phyloP scores from a whole-genome alignment of 2,888 invertebrate species.

The Morpho deidamia region DNA sequence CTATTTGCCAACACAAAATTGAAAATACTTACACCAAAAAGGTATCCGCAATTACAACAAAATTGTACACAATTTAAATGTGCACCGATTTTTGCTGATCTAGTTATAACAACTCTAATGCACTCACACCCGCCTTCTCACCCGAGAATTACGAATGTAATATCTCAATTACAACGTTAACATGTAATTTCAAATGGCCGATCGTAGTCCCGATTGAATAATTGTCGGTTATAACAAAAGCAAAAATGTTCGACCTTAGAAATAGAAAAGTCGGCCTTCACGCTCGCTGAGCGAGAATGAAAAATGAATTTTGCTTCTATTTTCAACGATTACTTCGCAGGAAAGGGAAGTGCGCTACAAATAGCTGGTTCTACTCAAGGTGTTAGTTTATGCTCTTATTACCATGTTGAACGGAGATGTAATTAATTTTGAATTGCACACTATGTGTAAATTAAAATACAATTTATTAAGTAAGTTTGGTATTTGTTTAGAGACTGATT shows the following conservation, averaged over 20 bases:
- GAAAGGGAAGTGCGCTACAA: conserved; percentile 62
- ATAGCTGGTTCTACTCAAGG: conserved; percentile 50
- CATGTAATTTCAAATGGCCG: conserved; percentile 4
- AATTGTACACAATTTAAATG: conserved; percentile 3
- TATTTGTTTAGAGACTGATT: too few species aligned
- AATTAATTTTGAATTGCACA: neutral
- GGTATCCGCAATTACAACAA: neutral
- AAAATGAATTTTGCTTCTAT: conserved; percentile 36
- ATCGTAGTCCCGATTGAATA: conserved; percentile 4
- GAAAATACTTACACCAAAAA: neutral
- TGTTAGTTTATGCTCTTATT: conserved; percentile 38
- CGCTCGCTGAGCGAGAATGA: conserved; percentile 35
- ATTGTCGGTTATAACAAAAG: conserved; percentile 17
- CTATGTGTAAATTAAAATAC: neutral
- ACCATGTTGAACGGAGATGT: conserved; percentile 18
- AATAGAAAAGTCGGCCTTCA: conserved; percentile 52
- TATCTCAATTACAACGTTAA: conserved; percentile 8
- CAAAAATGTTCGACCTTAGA: conserved; percentile 30
- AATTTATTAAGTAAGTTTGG: too few species aligned
- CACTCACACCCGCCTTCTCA: conserved; percentile 2
- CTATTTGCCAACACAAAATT: neutral
- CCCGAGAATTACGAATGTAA: conserved; percentile 9
- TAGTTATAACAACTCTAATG: conserved; percentile 5
- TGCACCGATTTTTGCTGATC: neutral
- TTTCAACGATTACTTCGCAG: conserved; percentile 50